Evolutionary conservation across 1,140 invertebrate genomes (phyloP), one percentile per base, ranked within the genome.

Genomic region (Antheraea mylitta): DNA sequence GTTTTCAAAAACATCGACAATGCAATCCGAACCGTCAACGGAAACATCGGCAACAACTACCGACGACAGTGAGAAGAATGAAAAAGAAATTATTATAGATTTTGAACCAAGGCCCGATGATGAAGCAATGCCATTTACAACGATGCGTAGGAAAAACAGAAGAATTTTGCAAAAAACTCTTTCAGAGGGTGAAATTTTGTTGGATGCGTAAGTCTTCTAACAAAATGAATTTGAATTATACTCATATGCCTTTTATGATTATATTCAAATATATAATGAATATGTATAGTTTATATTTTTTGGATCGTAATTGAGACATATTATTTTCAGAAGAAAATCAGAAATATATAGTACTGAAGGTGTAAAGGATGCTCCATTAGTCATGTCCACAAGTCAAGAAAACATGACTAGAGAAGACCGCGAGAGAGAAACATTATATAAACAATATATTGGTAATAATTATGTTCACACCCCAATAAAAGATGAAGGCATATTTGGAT

Each of bases 1-100:
- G 61, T 75, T 92, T 69, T 93, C 92, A 18, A 93, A 93, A 85
- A 92, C 91, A 58, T 92, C 92, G 9, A 93, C 92, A 30, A 89
- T 93, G 66, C 91, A 92, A 82, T 93, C 92, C 7, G 92, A 93
- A 78, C 85, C 86, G 68, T 93, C 92, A 0, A 93, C 91, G 48
- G 91, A 93, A 77, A 92, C 90, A 45, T 92, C 89, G 4, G 85
- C 85, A 7, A 92, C 92, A 38, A 90, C 89, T 11, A 93, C 91
- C 11, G 91, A 94, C 70, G 93, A 94, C 66, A 94, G 93, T 69
- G 94, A 95, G 62, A 87, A 92, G 61, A 95, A 96, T 74, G 95
- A 96, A 83, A 94, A 95, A 79, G 97, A 97, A 90, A 97, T 97
- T 68, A 95, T 97, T 61, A 97, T 97, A 73, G 96, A 97, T 85